A percentile compares a stretch with the other conserved stretches of the same genome.
Evolutionary conservation across 1,140 invertebrate species (phyloP).

Genomic region (Calephelis nemesis): DNA sequence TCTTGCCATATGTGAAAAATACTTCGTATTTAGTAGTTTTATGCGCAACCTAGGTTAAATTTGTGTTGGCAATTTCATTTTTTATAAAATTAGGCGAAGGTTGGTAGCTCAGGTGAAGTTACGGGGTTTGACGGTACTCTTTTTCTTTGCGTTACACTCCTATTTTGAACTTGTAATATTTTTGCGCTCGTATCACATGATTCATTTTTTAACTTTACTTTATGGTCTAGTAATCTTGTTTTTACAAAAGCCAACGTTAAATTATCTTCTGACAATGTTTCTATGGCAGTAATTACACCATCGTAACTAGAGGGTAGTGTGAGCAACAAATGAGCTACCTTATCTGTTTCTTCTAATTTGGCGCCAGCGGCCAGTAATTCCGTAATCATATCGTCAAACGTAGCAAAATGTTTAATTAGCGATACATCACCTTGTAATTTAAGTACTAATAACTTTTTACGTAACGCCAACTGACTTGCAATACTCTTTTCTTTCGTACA

Average conservation of each 20-base stretch:
- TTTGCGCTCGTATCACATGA: constrained; percentile 28
- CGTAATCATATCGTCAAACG: constrained; percentile 57
- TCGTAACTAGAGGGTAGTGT: constrained; percentile 55
- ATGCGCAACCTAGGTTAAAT: no score
- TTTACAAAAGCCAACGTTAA: constrained; percentile 61
- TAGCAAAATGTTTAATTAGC: constrained; percentile 53
- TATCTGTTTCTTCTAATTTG: constrained; percentile 53
- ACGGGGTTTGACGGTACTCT: not conserved
- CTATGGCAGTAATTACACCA: constrained; percentile 59
- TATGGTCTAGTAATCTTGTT: constrained; percentile 59
- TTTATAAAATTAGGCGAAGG: no score
- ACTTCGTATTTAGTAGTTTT: no score
- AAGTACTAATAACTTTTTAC: constrained; percentile 53
- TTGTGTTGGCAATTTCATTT: no score
- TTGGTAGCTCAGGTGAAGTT: no score
- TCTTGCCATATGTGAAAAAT: no score
- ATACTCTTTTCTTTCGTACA: constrained; percentile 33
- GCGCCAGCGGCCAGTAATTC: constrained; percentile 56
- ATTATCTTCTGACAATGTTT: constrained; percentile 57
- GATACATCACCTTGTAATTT: constrained; percentile 54
- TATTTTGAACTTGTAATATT: constrained; percentile 6
- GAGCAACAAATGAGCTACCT: constrained; percentile 49
- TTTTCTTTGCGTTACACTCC: not conserved
- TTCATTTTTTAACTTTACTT: constrained; percentile 51
- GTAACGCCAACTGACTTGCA: constrained; percentile 32